Conservation (phyloP, 2,888 invertebrate genomes). For the Imbricaverruca yamaguchii region DNA sequence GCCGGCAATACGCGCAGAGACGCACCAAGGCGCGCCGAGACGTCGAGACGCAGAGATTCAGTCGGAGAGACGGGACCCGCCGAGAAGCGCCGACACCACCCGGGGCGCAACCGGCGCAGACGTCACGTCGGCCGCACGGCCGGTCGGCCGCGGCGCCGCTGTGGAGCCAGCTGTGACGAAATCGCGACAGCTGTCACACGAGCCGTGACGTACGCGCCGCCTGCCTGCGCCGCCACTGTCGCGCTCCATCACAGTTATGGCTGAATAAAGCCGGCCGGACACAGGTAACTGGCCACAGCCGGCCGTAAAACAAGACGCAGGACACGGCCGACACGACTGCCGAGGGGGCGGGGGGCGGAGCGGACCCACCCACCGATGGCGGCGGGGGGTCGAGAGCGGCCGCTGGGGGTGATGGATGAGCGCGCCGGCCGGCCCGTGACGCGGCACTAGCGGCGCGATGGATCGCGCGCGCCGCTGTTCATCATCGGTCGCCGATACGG, state of each 20-base stretch:
- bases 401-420: background rate
- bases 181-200: too few relatives aligned
- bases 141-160: too few relatives aligned
- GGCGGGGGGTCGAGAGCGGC: background rate
- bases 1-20: background rate
- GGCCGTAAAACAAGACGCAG: conserved; percentile 3
- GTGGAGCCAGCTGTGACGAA: too few relatives aligned
- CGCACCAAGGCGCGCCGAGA: too few relatives aligned
- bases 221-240: too few relatives aligned
- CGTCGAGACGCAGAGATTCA: too few relatives aligned
- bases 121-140: too few relatives aligned
- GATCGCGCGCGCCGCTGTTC: background rate
- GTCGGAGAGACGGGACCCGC: too few relatives aligned
- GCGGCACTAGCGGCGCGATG: conserved; percentile 12
- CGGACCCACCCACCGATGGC: background rate
- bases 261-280: background rate
- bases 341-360: background rate
- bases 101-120: too few relatives aligned
- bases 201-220: too few relatives aligned
- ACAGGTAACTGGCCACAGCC: background rate
- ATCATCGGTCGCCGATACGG: background rate
- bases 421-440: background rate
- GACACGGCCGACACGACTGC: background rate
- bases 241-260: background rate
- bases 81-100: too few relatives aligned